These are phyloP conservation scores for Xanthia togata DNA, from an alignment of 2,888 invertebrate species.

Conservation along the genomic window DNA sequence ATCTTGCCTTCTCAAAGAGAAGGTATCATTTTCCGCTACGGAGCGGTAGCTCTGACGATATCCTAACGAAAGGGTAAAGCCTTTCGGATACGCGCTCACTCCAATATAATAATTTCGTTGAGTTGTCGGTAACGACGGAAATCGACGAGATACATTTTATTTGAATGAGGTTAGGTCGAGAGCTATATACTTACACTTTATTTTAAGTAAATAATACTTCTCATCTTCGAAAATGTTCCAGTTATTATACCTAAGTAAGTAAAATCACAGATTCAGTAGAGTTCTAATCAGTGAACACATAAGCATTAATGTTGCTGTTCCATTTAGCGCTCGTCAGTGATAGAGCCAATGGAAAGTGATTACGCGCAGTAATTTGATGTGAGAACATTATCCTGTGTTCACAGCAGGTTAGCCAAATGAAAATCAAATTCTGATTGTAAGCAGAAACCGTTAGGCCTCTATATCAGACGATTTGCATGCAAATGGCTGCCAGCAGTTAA, in stretches of 20 bases:
- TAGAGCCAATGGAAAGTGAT: conserved; percentile 49
- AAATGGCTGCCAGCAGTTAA: conserved; percentile 55
- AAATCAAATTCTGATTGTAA: conserved; percentile 63
- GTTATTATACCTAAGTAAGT: neutral
- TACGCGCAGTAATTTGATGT: conserved; percentile 55
- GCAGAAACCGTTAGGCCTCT: conserved; percentile 57
- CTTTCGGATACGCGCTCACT: conserved; percentile 27
- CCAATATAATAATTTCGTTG: conserved; percentile 45
- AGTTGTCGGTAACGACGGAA: conserved; percentile 36
- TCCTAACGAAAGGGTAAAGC: conserved; percentile 42
- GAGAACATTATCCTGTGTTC: conserved; percentile 53
- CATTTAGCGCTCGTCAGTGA: conserved; percentile 29
- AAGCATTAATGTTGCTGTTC: conserved; percentile 40
- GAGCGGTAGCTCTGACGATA: conserved; percentile 26
- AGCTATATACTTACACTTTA: conserved; percentile 37
- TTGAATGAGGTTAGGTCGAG: conserved; percentile 19
- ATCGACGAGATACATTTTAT: conserved; percentile 37
- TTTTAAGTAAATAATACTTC: conserved; percentile 29
- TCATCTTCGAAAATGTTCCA: conserved; percentile 12
- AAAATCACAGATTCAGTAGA: conserved; percentile 15
- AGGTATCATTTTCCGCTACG: conserved; percentile 26
- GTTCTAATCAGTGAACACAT: conserved; percentile 38
- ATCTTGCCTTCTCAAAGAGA: conserved; percentile 23
- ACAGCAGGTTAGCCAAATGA: conserved; percentile 58
- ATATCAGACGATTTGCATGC: conserved; percentile 58